Base-by-base conservation (phyloP, 2,113 vertebrate species). In the Ptyas mucosa region DNA sequence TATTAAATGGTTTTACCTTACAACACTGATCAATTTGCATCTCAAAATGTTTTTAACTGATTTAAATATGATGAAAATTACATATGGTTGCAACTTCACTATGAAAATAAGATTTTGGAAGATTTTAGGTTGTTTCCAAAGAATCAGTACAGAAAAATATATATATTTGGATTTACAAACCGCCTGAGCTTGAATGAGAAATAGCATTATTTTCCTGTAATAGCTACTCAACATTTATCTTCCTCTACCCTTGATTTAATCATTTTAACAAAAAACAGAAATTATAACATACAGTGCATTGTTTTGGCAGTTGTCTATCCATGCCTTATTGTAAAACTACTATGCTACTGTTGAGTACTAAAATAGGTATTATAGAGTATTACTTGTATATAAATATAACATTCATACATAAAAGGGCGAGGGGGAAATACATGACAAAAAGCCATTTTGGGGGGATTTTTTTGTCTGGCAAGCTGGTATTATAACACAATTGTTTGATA, bases 301-400 rank as follows among this genome's bases (percentile, higher is more conserved):
- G 90, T 52, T 85, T 4, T 14, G 14, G 90, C 91, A 89, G 3
- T 58, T 14, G n/a, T 43, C 54, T 87, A 0, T 85, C 88, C 87
- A 49, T 94, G 90, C 91, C 92, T 93, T 96, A 92, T 94, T 55
- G 61, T 0, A 0, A 89, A 93, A 94, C 92, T 87, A 81, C 75
- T 87, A 43, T 88, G 69, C 3, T 91, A 26, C 69, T 87, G 89
- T 46, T 93, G 92, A 88, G 57, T 61, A 92, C 88, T 23, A 94
- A 89, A 14, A 94, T 94, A 91, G 85, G 92, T 91, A 95, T 95
- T 96, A 96, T 94, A 1, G 0, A 85, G 89, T 92, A 12, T 64
- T 93, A 94, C 92, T 81, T 89, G 20, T 92, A 95, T 69, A 87
- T 89, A 93, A 46, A 18, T 11, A 52, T 85, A 54, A 26, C 11